phyloP scores from a whole-genome alignment of 1,140 invertebrate species.

The Lepidurus apus region DNA sequence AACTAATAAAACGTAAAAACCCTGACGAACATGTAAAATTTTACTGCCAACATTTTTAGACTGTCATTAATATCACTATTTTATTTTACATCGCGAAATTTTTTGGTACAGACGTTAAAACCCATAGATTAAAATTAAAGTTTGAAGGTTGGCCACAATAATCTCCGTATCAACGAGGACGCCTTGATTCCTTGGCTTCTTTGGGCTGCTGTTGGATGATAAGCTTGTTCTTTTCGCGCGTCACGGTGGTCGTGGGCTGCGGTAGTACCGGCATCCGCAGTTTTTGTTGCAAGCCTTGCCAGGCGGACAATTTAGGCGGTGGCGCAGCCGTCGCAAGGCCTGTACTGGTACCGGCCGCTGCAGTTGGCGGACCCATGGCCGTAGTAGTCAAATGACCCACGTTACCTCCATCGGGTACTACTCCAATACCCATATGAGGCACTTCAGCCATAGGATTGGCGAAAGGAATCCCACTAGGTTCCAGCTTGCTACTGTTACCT shows the following conservation, averaged over 20 bases:
- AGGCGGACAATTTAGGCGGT: constrained; percentile 5
- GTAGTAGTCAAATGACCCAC: constrained; percentile 23
- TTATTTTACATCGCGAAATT: no score
- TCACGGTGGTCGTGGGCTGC: constrained; percentile 32
- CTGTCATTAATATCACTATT: no score
- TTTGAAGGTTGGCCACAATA: background rate
- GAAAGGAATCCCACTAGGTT: background rate
- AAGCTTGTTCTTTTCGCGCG: constrained; percentile 36
- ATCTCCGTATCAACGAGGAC: background rate
- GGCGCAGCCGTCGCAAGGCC: background rate
- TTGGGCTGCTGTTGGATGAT: constrained; percentile 34
- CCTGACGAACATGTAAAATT: no score
- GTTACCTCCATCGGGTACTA: constrained; percentile 1
- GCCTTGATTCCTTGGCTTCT: constrained; percentile 5
- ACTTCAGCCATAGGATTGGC: background rate
- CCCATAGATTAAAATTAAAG: background rate
- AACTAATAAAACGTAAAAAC: no score
- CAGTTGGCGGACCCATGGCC: constrained; percentile 23
- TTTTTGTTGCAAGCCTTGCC: constrained; percentile 29
- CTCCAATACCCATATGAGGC: background rate
- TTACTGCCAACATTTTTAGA: no score
- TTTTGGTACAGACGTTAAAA: background rate
- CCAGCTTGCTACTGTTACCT: constrained; percentile 12
- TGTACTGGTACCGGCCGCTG: background rate
- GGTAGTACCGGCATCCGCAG: constrained; percentile 12